Evolutionary conservation across 2,888 invertebrate genomes (phyloP).

Genomic region (Argyresthia goedartella): DNA sequence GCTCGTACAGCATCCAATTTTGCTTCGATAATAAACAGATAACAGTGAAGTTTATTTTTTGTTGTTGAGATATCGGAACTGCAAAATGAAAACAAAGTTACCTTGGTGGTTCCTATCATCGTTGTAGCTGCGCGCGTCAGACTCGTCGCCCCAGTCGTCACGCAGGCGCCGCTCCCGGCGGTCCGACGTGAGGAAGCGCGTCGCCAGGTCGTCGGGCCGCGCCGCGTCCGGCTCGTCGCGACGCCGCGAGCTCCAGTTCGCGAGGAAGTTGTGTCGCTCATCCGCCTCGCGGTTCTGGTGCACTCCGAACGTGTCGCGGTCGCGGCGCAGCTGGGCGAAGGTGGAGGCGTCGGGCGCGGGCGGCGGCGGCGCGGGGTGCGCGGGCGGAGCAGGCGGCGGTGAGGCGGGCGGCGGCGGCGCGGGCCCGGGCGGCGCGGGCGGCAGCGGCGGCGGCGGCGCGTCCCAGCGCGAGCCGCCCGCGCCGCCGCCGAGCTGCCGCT

Average conservation of each 20-base stretch:
- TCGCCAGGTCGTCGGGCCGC: slow-evolving; percentile 47
- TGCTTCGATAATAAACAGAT: no score
- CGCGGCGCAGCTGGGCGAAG: slow-evolving; percentile 78
- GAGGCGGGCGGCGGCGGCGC: slow-evolving; percentile 75
- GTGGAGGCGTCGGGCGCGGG: slow-evolving; percentile 67
- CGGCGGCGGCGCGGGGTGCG: slow-evolving; percentile 74
- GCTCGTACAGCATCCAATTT: no score
- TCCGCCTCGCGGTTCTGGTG: slow-evolving; percentile 75
- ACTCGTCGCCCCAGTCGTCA: slow-evolving; percentile 60
- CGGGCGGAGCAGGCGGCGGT: slow-evolving; percentile 64
- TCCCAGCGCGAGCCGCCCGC: slow-evolving; percentile 76
- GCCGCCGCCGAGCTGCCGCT: slow-evolving; percentile 87
- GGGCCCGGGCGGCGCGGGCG: slow-evolving; percentile 72
- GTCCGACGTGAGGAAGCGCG: slow-evolving; percentile 53
- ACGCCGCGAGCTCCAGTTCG: slow-evolving; percentile 61
- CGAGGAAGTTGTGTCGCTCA: slow-evolving; percentile 64
- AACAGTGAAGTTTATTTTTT: no score
- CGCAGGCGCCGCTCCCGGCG: slow-evolving; percentile 38
- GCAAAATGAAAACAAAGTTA: no score
- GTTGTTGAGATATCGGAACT: no score
- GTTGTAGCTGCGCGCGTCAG: slow-evolving; percentile 11
- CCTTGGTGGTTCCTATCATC: no score
- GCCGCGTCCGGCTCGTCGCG: slow-evolving; percentile 52
- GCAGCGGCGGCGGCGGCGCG: slow-evolving; percentile 76
- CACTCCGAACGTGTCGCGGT: slow-evolving; percentile 80